Base-by-base conservation (phyloP, 2,797 vertebrate species). In the Tapirus indicus region DNA sequence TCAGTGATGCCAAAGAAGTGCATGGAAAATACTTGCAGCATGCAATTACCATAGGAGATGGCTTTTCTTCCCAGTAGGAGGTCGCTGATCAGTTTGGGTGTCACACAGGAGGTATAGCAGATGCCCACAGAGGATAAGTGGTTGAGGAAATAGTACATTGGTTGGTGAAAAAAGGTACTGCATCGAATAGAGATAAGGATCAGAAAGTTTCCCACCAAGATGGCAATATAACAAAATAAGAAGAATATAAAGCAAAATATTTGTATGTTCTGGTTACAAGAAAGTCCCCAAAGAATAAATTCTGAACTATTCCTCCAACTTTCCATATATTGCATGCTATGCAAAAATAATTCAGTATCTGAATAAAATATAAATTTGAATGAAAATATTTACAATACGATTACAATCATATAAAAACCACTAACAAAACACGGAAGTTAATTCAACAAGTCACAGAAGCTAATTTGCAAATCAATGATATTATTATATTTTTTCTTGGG, bases 251-350 rank as follows among this genome's bases (percentile, higher is more conserved):
- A 94, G 10, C 69, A 84, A 56, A 94, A 71, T 17, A 77, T 62
- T 47, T 94, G 44, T 32, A 64, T 38, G 1, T 64, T 83, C 1
- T 35, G 14, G 14, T 74, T 17, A 60, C 14, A 83, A 5, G 84
- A 77, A 93, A 96, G 38, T 71, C 69, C 77, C 25, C 35, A 2
- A 68, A 92, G 58, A 75, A 88, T 94, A 5, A 88, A 94, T 82
- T 88, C 56, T 44, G 85, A 94, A 14, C 84, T 32, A 5, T 90
- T 94, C 17, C 25, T 84, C 32, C 84, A 79, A 5, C 4, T 60
- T 58, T 75, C 78, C 60, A 38, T 77, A 12, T 49, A 25, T 38
- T 60, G 23, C 7, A 23, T 58, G 56, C 14, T 58, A 58, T 58
- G 44, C 44, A 18, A 21, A 44, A 23, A 68, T 38, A 16, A 12